A percentile compares a stretch with the other conserved stretches of the same genome.
These are phyloP conservation scores for Notarius quadriscutis DNA, from an alignment of 2,113 vertebrate genomes.

Conservation along the genomic window DNA sequence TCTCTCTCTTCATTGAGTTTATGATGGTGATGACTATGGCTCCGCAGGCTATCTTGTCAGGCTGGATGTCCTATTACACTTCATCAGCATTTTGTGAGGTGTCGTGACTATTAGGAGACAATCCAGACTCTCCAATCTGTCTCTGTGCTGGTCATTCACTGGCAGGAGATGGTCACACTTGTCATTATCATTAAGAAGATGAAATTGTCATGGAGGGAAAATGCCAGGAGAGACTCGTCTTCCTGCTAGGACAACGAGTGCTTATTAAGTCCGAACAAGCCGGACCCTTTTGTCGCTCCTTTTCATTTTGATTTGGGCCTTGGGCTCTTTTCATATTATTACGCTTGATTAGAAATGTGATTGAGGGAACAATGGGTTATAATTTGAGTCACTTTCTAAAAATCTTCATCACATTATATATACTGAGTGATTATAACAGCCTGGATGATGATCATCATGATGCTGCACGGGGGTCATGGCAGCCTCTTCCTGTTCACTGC, in stretches of 20 bases:
- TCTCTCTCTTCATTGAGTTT: slow-evolving; percentile 13
- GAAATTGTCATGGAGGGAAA: slow-evolving; percentile 53
- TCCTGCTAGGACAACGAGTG: slow-evolving; percentile 52
- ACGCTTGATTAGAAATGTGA: slow-evolving; percentile 46
- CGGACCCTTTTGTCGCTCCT: slow-evolving; percentile 9
- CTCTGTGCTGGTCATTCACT: slow-evolving; percentile 52
- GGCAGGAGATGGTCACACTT: slow-evolving; percentile 48
- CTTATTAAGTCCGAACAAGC: slow-evolving; percentile 40
- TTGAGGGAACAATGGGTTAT: slow-evolving; percentile 13
- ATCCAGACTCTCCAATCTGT: slow-evolving; percentile 58
- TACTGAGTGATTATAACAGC: slow-evolving; percentile 38
- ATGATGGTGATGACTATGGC: slow-evolving; percentile 23
- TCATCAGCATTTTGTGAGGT: slow-evolving; percentile 45
- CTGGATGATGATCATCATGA: slow-evolving; percentile 1
- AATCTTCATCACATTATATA: slow-evolving; percentile 57
- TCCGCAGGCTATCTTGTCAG: slow-evolving; percentile 31
- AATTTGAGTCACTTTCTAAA: slow-evolving; percentile 58
- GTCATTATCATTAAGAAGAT: slow-evolving; percentile 62
- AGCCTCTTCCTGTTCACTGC: slow-evolving; percentile 32
- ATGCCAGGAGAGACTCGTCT: slow-evolving; percentile 31
- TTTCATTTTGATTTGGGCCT: slow-evolving; percentile 22
- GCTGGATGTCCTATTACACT: slow-evolving; percentile 46
- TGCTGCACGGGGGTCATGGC: slow-evolving; percentile 17
- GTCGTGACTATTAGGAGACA: slow-evolving; percentile 34
- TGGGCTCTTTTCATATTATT: slow-evolving; percentile 23